Percentiles rank a stretch among this genome's conserved stretches.
These are phyloP conservation scores for Numenius arquata DNA, from an alignment of 2,113 vertebrate species.

Conservation along the genomic window DNA sequence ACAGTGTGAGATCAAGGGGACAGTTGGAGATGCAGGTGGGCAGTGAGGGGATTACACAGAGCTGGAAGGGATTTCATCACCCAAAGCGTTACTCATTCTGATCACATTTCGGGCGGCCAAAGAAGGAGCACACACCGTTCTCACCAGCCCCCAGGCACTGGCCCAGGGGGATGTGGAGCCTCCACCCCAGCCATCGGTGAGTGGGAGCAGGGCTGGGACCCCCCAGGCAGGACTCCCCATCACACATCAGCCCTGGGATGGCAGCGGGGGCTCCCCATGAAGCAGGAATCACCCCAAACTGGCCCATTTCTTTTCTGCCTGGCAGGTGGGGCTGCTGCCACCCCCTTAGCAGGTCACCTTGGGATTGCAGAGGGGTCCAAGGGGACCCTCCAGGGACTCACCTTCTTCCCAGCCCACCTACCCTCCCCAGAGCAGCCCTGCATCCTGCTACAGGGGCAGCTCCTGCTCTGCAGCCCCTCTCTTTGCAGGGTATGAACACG, in stretches of 20 bases:
- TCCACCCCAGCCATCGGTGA: not conserved
- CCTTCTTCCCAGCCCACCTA: not conserved
- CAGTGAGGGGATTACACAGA: constrained; percentile 34
- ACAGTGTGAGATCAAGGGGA: not conserved
- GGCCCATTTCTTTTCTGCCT: not conserved
- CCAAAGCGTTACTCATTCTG: constrained; percentile 11
- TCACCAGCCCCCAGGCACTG: not conserved
- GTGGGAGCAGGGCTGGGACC: not conserved
- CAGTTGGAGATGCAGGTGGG: not conserved
- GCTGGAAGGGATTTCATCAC: constrained; percentile 61
- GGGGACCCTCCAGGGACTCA: not conserved
- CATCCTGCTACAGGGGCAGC: not conserved
- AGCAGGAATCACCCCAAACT: not conserved
- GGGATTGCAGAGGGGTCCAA: not conserved
- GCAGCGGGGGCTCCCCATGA: not conserved
- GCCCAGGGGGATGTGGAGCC: not conserved
- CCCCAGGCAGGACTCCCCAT: not conserved
- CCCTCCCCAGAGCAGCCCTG: not conserved
- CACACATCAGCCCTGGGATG: not conserved
- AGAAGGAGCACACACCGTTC: not conserved
- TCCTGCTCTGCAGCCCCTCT: not conserved
- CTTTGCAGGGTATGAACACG: rapidly evolving
- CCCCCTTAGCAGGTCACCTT: too few species aligned
- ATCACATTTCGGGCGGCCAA: not conserved
- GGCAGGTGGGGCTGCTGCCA: not conserved